phyloP scores from a whole-genome alignment of 1,140 invertebrate species.

The Lordiphosa clarofinis region DNA sequence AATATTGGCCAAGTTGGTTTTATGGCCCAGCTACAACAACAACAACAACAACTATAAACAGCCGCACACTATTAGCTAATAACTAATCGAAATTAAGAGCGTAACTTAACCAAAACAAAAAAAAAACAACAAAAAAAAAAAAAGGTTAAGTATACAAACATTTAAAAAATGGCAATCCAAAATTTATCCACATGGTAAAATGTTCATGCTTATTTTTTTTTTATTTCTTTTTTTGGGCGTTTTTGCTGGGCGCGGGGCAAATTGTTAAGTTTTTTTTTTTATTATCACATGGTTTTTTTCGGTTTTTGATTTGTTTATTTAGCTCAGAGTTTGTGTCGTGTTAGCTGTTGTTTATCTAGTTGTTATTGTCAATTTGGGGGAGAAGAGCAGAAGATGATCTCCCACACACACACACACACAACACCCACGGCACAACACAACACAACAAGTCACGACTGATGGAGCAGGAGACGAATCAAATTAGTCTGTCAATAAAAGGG shows the following conservation, averaged over 20 bases:
- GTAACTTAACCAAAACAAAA: conserved; percentile 5
- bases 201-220: conserved; percentile 36
- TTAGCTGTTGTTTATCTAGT: conserved; percentile 31
- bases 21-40: background rate
- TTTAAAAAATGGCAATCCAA: conserved; percentile 42
- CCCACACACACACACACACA: background rate
- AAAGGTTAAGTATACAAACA: conserved; percentile 28
- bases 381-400: background rate
- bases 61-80: background rate
- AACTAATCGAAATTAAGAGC: conserved; percentile 4
- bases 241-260: conserved; percentile 27
- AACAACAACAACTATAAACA: background rate
- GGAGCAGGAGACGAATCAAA: conserved; percentile 43
- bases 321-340: no score
- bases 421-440: conserved; percentile 9
- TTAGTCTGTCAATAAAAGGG: conserved; percentile 30
- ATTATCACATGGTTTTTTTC: conserved; percentile 14
- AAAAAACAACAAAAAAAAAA: conserved; percentile 1
- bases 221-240: background rate
- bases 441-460: conserved; percentile 2
- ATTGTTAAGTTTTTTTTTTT: conserved; percentile 18
- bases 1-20: no score
- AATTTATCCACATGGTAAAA: conserved; percentile 55
- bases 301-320: conserved; percentile 30
- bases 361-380: conserved; percentile 17